A percentile compares a stretch with the other conserved stretches of the same genome.
phyloP scores from a whole-genome alignment of 2,888 invertebrate species.

The Pandemis heparana region DNA sequence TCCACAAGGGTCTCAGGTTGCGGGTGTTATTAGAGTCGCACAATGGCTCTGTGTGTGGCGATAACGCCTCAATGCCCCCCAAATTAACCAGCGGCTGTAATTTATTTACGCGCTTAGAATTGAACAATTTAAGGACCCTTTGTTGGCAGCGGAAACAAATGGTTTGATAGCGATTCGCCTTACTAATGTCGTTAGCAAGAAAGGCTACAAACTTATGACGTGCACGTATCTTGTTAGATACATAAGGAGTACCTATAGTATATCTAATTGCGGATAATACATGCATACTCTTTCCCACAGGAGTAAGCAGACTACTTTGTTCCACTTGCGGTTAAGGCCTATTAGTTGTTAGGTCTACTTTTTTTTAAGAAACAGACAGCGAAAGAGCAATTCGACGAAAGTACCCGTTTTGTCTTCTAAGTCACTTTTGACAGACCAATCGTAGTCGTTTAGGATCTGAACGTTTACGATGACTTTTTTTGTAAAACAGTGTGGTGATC shows the following conservation, averaged over 20 bases:
- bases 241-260: background rate
- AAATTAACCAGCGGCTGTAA: slow-evolving; percentile 17
- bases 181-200: background rate
- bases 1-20: slow-evolving; percentile 5
- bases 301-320: no score
- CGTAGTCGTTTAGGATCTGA: no score
- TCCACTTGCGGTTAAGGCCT: no score
- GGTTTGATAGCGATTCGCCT: background rate
- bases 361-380: no score
- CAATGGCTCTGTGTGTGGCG: slow-evolving; percentile 9
- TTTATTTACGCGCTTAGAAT: slow-evolving; percentile 18
- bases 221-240: background rate
- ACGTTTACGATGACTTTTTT: no score
- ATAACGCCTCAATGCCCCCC: slow-evolving; percentile 2
- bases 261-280: background rate
- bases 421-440: no score
- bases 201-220: background rate
- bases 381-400: no score
- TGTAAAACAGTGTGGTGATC: no score
- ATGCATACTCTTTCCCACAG: no score
- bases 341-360: no score
- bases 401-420: no score
- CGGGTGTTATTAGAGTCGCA: slow-evolving; percentile 7
- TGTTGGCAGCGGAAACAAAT: slow-evolving; percentile 12
- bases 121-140: slow-evolving; percentile 13